Conservation (phyloP, 2,888 invertebrate species). For the Drosophila dives region DNA sequence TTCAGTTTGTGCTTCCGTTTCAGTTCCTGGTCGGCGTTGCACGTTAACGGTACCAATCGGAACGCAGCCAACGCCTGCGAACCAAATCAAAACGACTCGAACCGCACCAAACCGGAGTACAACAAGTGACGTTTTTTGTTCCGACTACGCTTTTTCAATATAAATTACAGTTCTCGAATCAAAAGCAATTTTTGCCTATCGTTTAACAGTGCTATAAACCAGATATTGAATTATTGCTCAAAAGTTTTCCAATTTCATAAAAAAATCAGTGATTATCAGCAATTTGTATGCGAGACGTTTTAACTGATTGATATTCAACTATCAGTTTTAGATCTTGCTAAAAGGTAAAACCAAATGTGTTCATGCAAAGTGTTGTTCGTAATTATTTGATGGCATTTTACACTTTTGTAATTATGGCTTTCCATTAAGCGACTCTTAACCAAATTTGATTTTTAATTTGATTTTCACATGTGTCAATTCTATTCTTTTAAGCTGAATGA, state of each 20-base stretch:
- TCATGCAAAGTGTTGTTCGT: conserved; percentile 14
- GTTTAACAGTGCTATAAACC: conserved; percentile 21
- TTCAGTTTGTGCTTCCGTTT: conserved; percentile 43
- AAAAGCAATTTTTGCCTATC: conserved; percentile 13
- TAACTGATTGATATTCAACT: conserved; percentile 26
- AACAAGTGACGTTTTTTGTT: conserved; percentile 67
- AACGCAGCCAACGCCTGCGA: conserved; percentile 21
- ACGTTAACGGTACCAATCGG: conserved; percentile 63
- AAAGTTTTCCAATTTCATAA: conserved; percentile 13
- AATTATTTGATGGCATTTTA: conserved; percentile 8
- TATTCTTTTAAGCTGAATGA: neutral
- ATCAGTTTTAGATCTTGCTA: conserved; percentile 6
- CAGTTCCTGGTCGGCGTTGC: conserved; percentile 77
- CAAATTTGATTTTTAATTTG: neutral
- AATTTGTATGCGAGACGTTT: conserved; percentile 32
- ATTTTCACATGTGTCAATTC: neutral
- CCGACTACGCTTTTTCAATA: conserved; percentile 14
- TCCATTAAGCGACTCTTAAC: neutral
- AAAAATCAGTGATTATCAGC: neutral
- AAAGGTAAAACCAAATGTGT: conserved; percentile 33
- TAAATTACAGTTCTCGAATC: conserved; percentile 5
- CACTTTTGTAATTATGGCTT: neutral
- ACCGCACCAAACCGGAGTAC: conserved; percentile 22
- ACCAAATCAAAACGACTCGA: conserved; percentile 7
- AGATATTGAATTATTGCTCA: conserved; percentile 1